These are phyloP conservation scores for Scarus forsteni DNA, from an alignment of 2,797 vertebrate genomes.

Conservation along the genomic window DNA sequence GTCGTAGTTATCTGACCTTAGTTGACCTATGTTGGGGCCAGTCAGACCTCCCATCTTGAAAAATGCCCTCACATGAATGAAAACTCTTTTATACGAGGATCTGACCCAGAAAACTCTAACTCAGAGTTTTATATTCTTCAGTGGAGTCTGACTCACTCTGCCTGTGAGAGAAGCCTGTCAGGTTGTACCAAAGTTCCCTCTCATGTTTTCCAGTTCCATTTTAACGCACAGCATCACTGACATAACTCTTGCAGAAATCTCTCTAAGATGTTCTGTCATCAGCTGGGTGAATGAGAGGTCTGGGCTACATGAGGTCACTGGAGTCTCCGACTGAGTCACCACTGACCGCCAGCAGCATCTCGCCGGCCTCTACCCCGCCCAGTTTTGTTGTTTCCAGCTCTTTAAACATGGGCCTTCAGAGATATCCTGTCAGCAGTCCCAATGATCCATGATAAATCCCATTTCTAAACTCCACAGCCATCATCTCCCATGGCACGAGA, in stretches of 20 bases:
- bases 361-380: constrained; percentile 44
- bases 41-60: neutral
- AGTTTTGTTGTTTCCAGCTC: constrained; percentile 55
- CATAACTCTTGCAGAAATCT: constrained; percentile 21
- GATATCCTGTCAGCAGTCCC: constrained; percentile 56
- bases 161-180: neutral
- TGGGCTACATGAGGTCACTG: constrained; percentile 48
- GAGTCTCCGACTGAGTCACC: constrained; percentile 37
- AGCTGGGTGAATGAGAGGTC: constrained; percentile 24
- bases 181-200: constrained; percentile 1
- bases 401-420: constrained; percentile 69
- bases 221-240: constrained; percentile 16
- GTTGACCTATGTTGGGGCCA: neutral
- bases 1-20: neutral
- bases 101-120: neutral
- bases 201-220: constrained; percentile 14
- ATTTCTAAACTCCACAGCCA: constrained; percentile 40
- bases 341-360: constrained; percentile 42
- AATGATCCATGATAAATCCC: constrained; percentile 65
- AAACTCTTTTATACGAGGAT: neutral
- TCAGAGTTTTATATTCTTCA: neutral
- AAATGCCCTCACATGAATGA: neutral
- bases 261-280: constrained; percentile 29
- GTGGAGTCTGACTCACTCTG: neutral
- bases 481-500: constrained; percentile 62